phyloP scores from a whole-genome alignment of 2,888 invertebrate species.

The Archaeoteleia sp. region DNA sequence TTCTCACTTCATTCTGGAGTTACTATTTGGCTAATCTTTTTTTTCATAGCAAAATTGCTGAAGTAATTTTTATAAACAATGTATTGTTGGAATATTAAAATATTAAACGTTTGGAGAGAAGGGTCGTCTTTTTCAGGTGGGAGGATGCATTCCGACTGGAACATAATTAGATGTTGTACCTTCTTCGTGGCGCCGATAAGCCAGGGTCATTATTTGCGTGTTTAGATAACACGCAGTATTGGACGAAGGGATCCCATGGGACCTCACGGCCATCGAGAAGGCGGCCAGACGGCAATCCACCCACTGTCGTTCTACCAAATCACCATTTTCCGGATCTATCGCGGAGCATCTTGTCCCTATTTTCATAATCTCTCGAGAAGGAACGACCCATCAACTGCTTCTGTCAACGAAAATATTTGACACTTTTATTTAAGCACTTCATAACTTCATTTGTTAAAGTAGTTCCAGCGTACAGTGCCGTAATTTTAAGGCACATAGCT shows the following conservation, averaged over 20 bases:
- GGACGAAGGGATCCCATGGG: conserved; percentile 39
- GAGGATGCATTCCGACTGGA: conserved; percentile 54
- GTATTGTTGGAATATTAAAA: no score
- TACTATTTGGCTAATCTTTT: no score
- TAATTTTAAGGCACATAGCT: no score
- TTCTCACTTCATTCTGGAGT: no score
- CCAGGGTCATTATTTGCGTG: conserved; percentile 72
- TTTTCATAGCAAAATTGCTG: no score
- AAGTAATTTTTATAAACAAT: no score
- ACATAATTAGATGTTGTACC: conserved; percentile 73
- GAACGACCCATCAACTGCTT: not conserved
- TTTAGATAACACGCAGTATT: conserved; percentile 68
- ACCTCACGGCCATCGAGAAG: conserved; percentile 39
- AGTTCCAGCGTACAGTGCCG: no score
- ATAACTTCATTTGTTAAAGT: no score
- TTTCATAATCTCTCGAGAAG: conserved; percentile 7
- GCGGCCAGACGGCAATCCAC: conserved; percentile 42
- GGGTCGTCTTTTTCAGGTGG: conserved; percentile 36
- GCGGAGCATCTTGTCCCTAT: conserved; percentile 18
- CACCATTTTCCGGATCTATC: conserved; percentile 29
- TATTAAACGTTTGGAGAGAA: conserved; percentile 31
- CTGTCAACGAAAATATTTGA: no score
- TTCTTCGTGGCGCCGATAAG: conserved; percentile 66
- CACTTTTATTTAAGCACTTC: no score
- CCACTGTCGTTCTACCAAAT: conserved; percentile 45